Evolutionary conservation across 2,888 invertebrate genomes (phyloP).

Genomic region (Himalopsyche tibetana): DNA sequence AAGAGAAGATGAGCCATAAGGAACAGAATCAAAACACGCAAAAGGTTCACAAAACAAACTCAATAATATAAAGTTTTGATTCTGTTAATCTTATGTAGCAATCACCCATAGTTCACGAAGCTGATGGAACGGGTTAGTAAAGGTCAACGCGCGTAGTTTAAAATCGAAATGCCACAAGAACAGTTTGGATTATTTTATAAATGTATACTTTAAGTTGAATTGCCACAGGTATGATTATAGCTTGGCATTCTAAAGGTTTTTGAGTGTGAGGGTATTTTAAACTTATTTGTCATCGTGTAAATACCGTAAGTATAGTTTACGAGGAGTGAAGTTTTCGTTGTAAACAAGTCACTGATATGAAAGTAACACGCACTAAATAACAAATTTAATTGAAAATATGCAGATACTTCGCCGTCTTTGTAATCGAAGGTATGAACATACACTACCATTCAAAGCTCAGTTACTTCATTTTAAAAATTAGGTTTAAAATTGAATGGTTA

Average conservation of each 20-base stretch:
- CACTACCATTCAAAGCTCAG: too few species aligned
- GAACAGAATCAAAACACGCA: constrained; percentile 10
- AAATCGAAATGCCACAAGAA: constrained; percentile 50
- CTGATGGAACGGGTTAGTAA: constrained; percentile 63
- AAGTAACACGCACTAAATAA: neutral
- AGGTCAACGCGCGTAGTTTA: constrained; percentile 54
- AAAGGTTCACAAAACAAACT: neutral
- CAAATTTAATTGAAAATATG: neutral
- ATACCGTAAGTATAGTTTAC: constrained; percentile 35
- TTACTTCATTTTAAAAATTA: too few species aligned
- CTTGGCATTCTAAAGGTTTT: neutral
- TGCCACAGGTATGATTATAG: neutral
- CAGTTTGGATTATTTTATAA: neutral
- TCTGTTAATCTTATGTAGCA: constrained; percentile 53
- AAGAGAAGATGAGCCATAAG: constrained; percentile 5
- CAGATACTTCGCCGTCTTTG: too few species aligned
- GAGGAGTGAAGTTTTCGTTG: constrained; percentile 6
- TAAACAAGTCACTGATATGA: constrained; percentile 8
- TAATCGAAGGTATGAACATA: too few species aligned
- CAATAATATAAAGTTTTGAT: neutral
- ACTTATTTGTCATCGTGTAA: constrained; percentile 33
- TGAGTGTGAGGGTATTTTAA: constrained; percentile 44
- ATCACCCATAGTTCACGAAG: constrained; percentile 61
- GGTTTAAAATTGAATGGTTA: too few species aligned
- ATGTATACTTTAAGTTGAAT: neutral